Base-by-base conservation (phyloP, 2,113 vertebrate species). In the Cryptoleucopteryx plumbea region DNA sequence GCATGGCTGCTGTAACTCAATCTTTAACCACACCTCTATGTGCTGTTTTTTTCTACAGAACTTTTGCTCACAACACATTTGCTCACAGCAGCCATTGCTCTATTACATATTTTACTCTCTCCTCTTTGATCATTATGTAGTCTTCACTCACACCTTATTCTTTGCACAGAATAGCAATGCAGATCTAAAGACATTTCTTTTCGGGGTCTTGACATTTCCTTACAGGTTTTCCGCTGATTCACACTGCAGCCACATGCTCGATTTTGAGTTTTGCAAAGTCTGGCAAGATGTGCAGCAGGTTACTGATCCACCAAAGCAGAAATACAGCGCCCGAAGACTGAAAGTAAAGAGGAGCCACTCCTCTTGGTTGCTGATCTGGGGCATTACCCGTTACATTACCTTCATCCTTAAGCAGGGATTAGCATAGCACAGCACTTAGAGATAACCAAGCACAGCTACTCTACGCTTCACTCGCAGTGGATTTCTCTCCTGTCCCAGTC, bases 381-480 rank as follows among this genome's bases (percentile, higher is more conserved):
- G 74, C 2, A 1, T 29, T 7, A 52, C 17, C 56, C 0, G 0
- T 18, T 34, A 59, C 11, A 25, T 15, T 32, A 32, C 22, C 40
- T 61, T 53, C 7, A 6, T 34, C 43, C n/a, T n/a, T 15, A 78
- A 56, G 55, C 47, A 78, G n/a, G 3, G 29, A 40, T 12, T 11
- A 22, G 67, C 36, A 32, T 0, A 16, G 34, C 38, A 45, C 50
- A 23, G 36, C 72, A 22, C 42, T 43, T 50, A 2, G 0, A 74
- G 56, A 48, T 23, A 40, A 22, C n/a, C n/a, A 70, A 71, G 65
- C 13, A 38, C 25, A 52, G n/a, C 2, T 43, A 20, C 29, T 78
- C 26, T 11, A 13, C 0, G 2, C 65, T 83, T 48, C 34, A 48
- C 48, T 5, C 67, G 38, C 36, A 27, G 40, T 43, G 47, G 22